Percentiles rank a stretch among this genome's conserved stretches.
Evolutionary conservation across 2,888 invertebrate species (phyloP).

Genomic region (Siphonodentalium dalli): DNA sequence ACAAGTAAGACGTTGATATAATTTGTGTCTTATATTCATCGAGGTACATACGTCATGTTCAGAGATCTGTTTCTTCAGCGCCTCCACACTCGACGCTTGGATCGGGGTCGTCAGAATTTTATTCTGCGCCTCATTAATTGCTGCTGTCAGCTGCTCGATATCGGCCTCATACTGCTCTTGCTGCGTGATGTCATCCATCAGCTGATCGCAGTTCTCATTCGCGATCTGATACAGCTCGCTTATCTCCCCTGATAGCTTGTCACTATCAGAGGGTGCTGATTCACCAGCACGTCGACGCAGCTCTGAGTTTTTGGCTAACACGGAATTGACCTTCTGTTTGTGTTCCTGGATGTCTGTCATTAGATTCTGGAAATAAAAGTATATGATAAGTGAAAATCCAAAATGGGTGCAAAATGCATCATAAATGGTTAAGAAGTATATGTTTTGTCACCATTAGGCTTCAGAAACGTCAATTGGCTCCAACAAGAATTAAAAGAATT

Average conservation of each 20-base stretch:
- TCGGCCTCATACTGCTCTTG: constrained; percentile 51
- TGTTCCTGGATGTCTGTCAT: constrained; percentile 48
- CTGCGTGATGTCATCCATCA: constrained; percentile 41
- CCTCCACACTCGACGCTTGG: constrained; percentile 46
- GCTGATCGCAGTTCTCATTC: constrained; percentile 35
- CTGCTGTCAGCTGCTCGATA: constrained; percentile 39
- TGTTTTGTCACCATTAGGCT: too few species aligned
- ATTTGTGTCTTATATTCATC: too few species aligned
- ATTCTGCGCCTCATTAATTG: constrained; percentile 48
- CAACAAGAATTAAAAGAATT: too few species aligned
- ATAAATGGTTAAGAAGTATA: too few species aligned
- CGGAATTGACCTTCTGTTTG: constrained; percentile 41
- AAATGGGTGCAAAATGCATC: neutral
- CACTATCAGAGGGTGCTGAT: constrained; percentile 25
- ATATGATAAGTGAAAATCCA: neutral
- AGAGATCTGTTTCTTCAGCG: constrained; percentile 50
- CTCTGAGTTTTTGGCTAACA: constrained; percentile 37
- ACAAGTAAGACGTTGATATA: too few species aligned
- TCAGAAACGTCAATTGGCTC: too few species aligned
- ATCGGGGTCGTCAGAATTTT: constrained; percentile 45
- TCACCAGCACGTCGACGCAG: constrained; percentile 32
- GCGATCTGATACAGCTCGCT: constrained; percentile 45
- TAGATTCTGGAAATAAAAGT: constrained; percentile 41
- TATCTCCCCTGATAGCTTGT: constrained; percentile 45
- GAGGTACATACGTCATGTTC: constrained; percentile 54